Evolutionary conservation across 1,140 invertebrate species (phyloP).

Genomic region (Agrilus planipennis): DNA sequence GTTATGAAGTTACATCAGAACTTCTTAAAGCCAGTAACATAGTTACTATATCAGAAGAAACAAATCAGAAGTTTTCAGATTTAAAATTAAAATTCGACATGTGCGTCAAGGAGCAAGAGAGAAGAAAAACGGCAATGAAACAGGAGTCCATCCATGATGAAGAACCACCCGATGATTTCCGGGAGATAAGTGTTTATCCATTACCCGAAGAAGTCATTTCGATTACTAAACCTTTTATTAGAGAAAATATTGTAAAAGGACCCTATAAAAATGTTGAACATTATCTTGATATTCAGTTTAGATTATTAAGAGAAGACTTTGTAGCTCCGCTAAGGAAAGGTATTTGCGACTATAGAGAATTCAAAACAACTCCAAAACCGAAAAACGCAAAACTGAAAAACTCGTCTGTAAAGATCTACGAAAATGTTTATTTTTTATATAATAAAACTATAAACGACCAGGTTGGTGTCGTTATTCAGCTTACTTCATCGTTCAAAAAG

Average conservation of each 20-base stretch:
- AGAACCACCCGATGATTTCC: slow-evolving; percentile 36
- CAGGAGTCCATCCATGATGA: slow-evolving; percentile 16
- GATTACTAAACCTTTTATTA: slow-evolving; percentile 34
- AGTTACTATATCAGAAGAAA: slow-evolving; percentile 29
- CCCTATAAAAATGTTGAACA: slow-evolving; percentile 50
- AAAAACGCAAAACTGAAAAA: too few species aligned
- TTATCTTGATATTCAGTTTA: slow-evolving; percentile 68
- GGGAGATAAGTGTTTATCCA: slow-evolving; percentile 36
- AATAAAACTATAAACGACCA: too few species aligned
- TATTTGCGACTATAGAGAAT: slow-evolving; percentile 32
- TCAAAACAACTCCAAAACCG: too few species aligned
- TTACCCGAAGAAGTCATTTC: slow-evolving; percentile 28
- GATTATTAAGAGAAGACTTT: slow-evolving; percentile 65
- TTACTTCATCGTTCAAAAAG: not conserved
- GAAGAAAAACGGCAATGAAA: slow-evolving; percentile 14
- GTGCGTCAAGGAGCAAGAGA: slow-evolving; percentile 22
- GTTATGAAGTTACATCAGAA: slow-evolving; percentile 29
- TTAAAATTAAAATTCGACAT: slow-evolving; percentile 27
- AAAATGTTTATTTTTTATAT: too few species aligned
- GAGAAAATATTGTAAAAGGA: slow-evolving; percentile 47
- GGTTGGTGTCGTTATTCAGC: not conserved
- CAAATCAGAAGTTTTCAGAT: slow-evolving; percentile 21
- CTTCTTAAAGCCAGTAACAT: slow-evolving; percentile 27
- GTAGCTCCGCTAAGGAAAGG: slow-evolving; percentile 44
- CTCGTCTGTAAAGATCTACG: too few species aligned